phyloP scores from a whole-genome alignment of 2,888 invertebrate genomes.

The Margaritifera margaritifera region DNA sequence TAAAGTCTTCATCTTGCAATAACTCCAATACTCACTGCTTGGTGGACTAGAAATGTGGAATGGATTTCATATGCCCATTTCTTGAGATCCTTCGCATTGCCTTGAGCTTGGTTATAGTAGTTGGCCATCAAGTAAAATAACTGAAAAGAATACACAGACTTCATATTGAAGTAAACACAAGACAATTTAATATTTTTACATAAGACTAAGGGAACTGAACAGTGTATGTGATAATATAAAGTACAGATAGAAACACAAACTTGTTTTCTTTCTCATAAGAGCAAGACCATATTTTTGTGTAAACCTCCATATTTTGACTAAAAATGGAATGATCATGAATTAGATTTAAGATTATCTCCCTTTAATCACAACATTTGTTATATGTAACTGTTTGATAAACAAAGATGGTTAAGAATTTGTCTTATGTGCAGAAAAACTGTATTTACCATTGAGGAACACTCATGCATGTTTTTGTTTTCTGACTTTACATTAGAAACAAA shows the following conservation, averaged over 20 bases:
- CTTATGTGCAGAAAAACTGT: too few relatives aligned
- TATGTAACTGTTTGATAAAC: too few relatives aligned
- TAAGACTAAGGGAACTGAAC: background rate
- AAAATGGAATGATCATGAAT: too few relatives aligned
- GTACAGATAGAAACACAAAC: too few relatives aligned
- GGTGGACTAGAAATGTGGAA: slow-evolving; percentile 83
- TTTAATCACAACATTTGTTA: too few relatives aligned
- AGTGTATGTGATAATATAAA: background rate
- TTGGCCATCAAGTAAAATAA: slow-evolving; percentile 93
- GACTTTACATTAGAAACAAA: too few relatives aligned
- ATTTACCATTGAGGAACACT: too few relatives aligned
- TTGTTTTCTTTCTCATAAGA: too few relatives aligned
- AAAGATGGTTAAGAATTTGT: too few relatives aligned
- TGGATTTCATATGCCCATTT: slow-evolving; percentile 99
- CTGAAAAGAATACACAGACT: slow-evolving; percentile 62
- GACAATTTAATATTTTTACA: background rate
- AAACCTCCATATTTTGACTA: too few relatives aligned
- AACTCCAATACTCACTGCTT: slow-evolving; percentile 57
- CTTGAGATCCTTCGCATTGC: slow-evolving; percentile 90
- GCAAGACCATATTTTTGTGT: background rate
- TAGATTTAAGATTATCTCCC: too few relatives aligned
- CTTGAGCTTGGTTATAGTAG: slow-evolving; percentile 83
- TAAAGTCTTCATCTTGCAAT: background rate
- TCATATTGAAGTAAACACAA: background rate
- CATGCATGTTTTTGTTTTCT: too few relatives aligned